phyloP scores from a whole-genome alignment of 2,113 vertebrate species.

The Leucosticte australis region DNA sequence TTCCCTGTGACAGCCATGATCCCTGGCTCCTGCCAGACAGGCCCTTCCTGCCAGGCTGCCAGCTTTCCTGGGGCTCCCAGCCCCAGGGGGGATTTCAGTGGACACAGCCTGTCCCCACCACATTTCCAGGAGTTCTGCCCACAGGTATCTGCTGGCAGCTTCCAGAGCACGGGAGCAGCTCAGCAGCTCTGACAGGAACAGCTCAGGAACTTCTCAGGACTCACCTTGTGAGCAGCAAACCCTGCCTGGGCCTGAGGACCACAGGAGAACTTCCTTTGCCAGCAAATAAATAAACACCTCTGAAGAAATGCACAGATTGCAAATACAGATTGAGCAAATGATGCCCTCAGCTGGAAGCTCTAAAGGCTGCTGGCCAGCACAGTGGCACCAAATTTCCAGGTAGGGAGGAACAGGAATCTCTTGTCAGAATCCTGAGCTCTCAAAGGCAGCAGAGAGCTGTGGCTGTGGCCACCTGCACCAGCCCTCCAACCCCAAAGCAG shows the following conservation, averaged over 20 bases:
- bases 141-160: not conserved
- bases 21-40: not conserved
- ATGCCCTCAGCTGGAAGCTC: constrained; percentile 15
- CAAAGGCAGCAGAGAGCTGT: not conserved
- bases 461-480: not conserved
- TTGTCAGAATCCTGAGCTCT: not conserved
- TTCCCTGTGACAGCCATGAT: not conserved
- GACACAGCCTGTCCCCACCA: not conserved
- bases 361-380: not conserved
- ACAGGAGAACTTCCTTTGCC: not conserved
- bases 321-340: not conserved
- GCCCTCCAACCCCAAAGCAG: too few relatives aligned
- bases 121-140: not conserved
- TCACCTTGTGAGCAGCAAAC: not conserved
- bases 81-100: not conserved
- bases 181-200: not conserved
- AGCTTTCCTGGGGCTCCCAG: not conserved
- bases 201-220: not conserved
- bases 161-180: not conserved
- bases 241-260: not conserved
- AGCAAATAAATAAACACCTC: not conserved
- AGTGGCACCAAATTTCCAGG: not conserved
- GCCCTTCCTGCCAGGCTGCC: not conserved
- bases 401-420: not conserved
- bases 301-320: not conserved